phyloP scores from a whole-genome alignment of 2,797 vertebrate genomes.

The Phrynocephalus forsythii region DNA sequence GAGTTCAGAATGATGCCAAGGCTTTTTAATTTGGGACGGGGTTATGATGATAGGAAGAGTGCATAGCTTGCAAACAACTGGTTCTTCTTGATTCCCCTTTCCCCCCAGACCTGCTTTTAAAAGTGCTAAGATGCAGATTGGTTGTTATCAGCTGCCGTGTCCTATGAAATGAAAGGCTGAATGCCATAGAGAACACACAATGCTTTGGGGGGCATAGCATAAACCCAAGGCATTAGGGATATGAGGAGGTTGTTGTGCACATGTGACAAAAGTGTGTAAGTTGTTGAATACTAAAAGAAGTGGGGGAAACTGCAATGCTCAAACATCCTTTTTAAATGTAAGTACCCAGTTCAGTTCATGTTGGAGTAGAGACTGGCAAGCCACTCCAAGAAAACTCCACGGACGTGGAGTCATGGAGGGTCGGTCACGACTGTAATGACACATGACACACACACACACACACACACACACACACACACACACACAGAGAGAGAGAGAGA shows the following conservation, averaged over 20 bases:
- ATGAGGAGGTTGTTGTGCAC: neutral
- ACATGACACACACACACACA: too few species aligned
- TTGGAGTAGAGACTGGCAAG: too few species aligned
- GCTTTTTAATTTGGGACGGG: neutral
- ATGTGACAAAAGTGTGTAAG: neutral
- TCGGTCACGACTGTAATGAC: too few species aligned
- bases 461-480: too few species aligned
- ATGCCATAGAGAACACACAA: neutral
- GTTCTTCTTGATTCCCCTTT: neutral
- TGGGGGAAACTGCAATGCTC: neutral
- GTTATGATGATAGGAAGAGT: neutral
- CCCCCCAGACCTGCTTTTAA: neutral
- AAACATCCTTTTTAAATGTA: neutral
- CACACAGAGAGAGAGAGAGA: too few species aligned
- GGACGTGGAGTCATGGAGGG: too few species aligned
- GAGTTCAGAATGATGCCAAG: neutral
- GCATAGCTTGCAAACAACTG: neutral
- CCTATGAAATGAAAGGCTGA: neutral
- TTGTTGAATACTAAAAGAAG: neutral
- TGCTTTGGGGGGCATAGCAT: neutral
- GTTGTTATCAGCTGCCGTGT: neutral
- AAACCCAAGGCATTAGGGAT: neutral
- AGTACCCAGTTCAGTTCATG: neutral
- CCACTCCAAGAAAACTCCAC: too few species aligned
- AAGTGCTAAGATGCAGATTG: neutral